Evolutionary conservation across 2,888 invertebrate genomes (phyloP), one percentile per base, ranked within the genome.

Genomic region (Cryptus armator): DNA sequence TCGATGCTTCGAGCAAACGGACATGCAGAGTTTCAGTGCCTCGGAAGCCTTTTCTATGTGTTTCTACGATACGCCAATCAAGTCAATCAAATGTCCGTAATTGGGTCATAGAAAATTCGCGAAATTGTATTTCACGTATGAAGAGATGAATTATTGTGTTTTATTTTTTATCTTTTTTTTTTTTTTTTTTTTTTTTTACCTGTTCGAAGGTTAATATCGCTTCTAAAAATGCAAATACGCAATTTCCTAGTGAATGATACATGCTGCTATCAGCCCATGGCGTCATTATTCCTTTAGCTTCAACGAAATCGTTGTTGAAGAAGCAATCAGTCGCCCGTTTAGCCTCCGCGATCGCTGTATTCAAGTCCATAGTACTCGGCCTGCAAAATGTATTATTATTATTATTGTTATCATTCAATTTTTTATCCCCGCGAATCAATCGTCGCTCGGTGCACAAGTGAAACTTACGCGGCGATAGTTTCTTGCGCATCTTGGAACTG

Each of bases 171-270:
- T 48, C 12, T 24, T 9, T 37, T 9, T 37, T 37, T 37, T 37
- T 37, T 37, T 37, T 37, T 37, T 32, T 14, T 4, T 37, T 32
- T 29, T 48, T 43, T 24, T 32, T 77, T 91, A 93, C 92, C 90
- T 96, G 96, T 92, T 99, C 99, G 92, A 98, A 98, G 2, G 99
- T 99, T 91, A 99, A 95, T 92, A 98, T 96, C 0, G 99, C 99
- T 92, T 99, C 98, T 51, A 99, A 95, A 93, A 98, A 99, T 89
- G 97, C 95, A 92, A 99, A 98, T 44, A 98, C 98, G 4, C 97
- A 96, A 86, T 96, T 96, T 2, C 99, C 99, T 79, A 99, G 95
- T 1, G 99, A 97, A 94, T 99, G 99, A 92, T 99, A 99, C 95
- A 99, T 96, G 85, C 98, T 98, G 66, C 95, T 95, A 70, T 96